A percentile compares a stretch with the other conserved stretches of the same genome.
Evolutionary conservation across 2,888 invertebrate genomes (phyloP).

Genomic region (Rhagonycha fulva): DNA sequence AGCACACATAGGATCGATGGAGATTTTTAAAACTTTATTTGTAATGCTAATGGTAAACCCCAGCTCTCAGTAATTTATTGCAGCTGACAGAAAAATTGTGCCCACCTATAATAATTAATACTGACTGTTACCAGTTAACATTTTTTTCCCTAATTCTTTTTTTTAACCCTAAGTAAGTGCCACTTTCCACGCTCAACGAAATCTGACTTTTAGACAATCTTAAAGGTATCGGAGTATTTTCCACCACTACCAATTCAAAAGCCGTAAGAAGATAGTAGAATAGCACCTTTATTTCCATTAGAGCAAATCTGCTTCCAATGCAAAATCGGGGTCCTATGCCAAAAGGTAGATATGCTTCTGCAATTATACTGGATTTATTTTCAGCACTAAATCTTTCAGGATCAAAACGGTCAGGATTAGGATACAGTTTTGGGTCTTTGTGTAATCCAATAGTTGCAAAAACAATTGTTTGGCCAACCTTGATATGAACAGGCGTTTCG

Average conservation of each 20-base stretch:
- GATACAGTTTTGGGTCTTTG: slow-evolving; percentile 41
- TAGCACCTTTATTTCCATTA: slow-evolving; percentile 41
- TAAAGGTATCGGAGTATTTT: slow-evolving; percentile 42
- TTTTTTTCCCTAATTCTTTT: background rate
- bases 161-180: slow-evolving; percentile 42
- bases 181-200: slow-evolving; percentile 36
- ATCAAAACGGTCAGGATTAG: slow-evolving; percentile 45
- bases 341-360: slow-evolving; percentile 50
- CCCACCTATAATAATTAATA: too few species aligned
- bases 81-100: too few species aligned
- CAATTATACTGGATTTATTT: slow-evolving; percentile 57
- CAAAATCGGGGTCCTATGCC: slow-evolving; percentile 65
- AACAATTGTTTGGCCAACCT: slow-evolving; percentile 30
- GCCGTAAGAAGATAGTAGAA: slow-evolving; percentile 39
- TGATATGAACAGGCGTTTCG: slow-evolving; percentile 32
- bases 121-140: too few species aligned
- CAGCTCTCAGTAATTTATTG: too few species aligned
- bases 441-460: slow-evolving; percentile 42
- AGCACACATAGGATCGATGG: too few species aligned
- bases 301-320: slow-evolving; percentile 57
- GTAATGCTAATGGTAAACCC: too few species aligned
- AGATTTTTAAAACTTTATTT: too few species aligned
- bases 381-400: slow-evolving; percentile 56
- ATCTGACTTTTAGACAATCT: slow-evolving; percentile 31
- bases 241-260: slow-evolving; percentile 40